Percentiles rank a stretch among this genome's conserved stretches.
phyloP scores from a whole-genome alignment of 2,113 vertebrate species.

The Bostrychus sinensis region DNA sequence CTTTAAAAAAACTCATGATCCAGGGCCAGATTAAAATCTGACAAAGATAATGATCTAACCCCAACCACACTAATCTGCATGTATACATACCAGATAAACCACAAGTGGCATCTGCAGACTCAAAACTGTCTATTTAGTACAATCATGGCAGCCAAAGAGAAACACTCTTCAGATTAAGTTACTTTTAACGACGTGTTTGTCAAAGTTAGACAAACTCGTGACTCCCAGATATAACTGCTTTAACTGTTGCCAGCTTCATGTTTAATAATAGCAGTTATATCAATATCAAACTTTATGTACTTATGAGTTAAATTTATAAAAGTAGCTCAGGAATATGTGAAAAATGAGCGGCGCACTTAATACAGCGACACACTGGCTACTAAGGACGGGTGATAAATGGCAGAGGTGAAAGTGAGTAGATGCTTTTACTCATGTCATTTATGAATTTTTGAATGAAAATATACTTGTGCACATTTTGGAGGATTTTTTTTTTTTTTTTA shows the following conservation, averaged over 20 bases:
- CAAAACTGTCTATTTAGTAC: slow-evolving; percentile 2
- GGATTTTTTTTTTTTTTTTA: no score
- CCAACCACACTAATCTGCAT: background rate
- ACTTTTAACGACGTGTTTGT: slow-evolving; percentile 16
- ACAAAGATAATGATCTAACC: background rate
- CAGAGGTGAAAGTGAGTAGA: background rate
- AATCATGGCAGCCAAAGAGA: slow-evolving; percentile 6
- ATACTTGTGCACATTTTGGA: no score
- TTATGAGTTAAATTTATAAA: slow-evolving; percentile 43
- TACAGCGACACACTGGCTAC: slow-evolving; percentile 13
- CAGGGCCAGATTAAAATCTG: no score
- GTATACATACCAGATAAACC: background rate
- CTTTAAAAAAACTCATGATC: no score
- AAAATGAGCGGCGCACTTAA: slow-evolving; percentile 20
- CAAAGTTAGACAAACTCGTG: slow-evolving; percentile 20
- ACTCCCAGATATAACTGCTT: slow-evolving; percentile 36
- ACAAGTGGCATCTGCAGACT: background rate
- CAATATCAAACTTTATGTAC: slow-evolving; percentile 35
- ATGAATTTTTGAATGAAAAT: no score
- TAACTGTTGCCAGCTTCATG: slow-evolving; percentile 37
- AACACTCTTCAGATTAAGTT: slow-evolving; percentile 5
- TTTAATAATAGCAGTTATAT: slow-evolving; percentile 35
- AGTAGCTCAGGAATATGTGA: slow-evolving; percentile 33
- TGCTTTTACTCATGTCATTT: no score
- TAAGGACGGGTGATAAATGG: slow-evolving; percentile 17